Percentiles rank a stretch among this genome's conserved stretches.
Evolutionary conservation across 2,888 invertebrate species (phyloP).

Genomic region (Camptogramma bilineatum): DNA sequence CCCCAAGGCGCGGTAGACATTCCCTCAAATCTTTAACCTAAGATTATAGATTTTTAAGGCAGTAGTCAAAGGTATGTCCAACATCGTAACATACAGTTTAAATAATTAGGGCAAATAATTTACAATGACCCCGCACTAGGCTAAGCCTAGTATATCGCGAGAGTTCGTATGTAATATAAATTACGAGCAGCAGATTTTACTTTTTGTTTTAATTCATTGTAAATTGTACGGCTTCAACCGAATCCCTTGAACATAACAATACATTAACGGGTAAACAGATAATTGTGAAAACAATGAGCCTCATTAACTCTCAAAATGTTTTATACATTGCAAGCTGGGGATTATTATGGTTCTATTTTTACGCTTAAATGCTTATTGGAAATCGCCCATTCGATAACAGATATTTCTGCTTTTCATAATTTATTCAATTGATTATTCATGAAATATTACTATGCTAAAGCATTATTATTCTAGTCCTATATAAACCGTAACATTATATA

Average conservation of each 20-base stretch:
- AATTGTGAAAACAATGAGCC: slow-evolving; percentile 1
- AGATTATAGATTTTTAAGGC: too few species aligned
- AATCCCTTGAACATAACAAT: neutral
- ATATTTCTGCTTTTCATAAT: neutral
- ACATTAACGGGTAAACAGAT: slow-evolving; percentile 2
- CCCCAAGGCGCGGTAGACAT: too few species aligned
- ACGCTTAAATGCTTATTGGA: neutral
- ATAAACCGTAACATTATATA: too few species aligned
- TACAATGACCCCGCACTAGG: too few species aligned
- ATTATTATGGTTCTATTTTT: neutral
- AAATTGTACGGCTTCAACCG: neutral
- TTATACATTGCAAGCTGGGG: neutral
- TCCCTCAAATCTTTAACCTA: too few species aligned
- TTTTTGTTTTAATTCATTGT: neutral
- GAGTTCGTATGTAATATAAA: too few species aligned
- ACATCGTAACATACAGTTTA: too few species aligned
- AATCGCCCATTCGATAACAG: neutral
- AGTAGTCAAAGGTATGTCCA: too few species aligned
- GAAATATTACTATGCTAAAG: too few species aligned
- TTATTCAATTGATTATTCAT: neutral
- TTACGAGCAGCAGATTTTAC: neutral
- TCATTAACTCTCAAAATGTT: slow-evolving; percentile 9
- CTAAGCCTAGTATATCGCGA: too few species aligned
- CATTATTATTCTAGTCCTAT: too few species aligned
- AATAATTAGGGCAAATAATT: too few species aligned